Percentiles rank a stretch among this genome's conserved stretches.
phyloP scores from a whole-genome alignment of 2,113 vertebrate species.

The Anhinga anhinga region DNA sequence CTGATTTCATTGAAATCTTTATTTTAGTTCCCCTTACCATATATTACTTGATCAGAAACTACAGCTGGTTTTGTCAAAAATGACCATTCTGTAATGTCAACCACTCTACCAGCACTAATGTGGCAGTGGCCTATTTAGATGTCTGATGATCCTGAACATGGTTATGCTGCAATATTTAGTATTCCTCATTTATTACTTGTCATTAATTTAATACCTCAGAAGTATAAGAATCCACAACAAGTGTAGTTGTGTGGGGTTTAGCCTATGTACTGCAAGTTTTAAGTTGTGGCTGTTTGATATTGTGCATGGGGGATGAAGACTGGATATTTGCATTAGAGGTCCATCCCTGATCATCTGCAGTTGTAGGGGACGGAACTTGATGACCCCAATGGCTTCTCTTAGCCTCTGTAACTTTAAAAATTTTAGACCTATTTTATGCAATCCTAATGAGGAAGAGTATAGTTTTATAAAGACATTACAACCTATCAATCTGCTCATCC shows the following conservation, averaged over 20 bases:
- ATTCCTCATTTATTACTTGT: neutral
- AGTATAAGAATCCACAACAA: neutral
- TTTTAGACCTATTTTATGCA: neutral
- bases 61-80: neutral
- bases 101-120: neutral
- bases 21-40: neutral
- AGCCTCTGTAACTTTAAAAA: neutral
- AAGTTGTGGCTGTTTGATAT: neutral
- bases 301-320: accelerated
- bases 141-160: neutral
- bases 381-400: neutral
- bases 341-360: neutral
- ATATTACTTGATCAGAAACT: neutral
- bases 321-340: neutral
- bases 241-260: neutral
- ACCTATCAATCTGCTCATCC: neutral
- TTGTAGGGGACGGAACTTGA: accelerated
- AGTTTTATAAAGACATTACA: neutral
- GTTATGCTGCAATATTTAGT: neutral
- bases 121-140: neutral
- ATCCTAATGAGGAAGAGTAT: neutral
- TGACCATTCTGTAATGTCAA: neutral
- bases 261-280: neutral
- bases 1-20: neutral
- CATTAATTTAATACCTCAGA: neutral